phyloP scores from a whole-genome alignment of 2,888 invertebrate species.

The Hydrotaea diabolus region DNA sequence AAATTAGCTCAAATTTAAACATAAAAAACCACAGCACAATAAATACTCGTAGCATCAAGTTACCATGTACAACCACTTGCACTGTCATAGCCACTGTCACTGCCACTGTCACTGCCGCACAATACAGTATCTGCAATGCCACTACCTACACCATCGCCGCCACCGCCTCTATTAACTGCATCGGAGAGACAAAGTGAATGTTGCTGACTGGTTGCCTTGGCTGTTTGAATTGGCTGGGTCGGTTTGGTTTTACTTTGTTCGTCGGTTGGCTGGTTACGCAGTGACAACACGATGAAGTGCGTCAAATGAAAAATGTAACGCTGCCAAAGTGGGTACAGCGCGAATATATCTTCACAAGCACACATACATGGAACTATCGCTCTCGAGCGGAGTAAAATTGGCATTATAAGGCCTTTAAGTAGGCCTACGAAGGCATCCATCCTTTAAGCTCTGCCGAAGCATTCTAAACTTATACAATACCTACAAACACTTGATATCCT shows the following conservation, averaged over 20 bases:
- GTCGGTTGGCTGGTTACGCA: slow-evolving; percentile 15
- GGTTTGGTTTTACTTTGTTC: background rate
- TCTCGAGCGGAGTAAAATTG: too few species aligned
- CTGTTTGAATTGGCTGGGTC: background rate
- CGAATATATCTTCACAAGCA: background rate
- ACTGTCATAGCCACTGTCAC: slow-evolving; percentile 14
- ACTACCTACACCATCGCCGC: background rate
- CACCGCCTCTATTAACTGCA: slow-evolving; percentile 8
- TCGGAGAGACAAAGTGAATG: background rate
- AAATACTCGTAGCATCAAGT: slow-evolving; percentile 11
- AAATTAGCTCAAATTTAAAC: slow-evolving; percentile 17
- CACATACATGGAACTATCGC: background rate
- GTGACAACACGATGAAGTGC: slow-evolving; percentile 44
- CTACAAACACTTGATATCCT: too few species aligned
- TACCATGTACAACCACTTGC: background rate
- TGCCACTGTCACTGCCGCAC: background rate
- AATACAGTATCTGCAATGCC: too few species aligned
- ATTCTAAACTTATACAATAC: too few species aligned
- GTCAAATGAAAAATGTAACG: slow-evolving; percentile 35
- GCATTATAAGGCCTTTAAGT: too few species aligned
- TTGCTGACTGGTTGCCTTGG: background rate
- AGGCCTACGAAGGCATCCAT: too few species aligned
- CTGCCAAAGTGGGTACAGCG: slow-evolving; percentile 7
- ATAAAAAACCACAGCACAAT: slow-evolving; percentile 21
- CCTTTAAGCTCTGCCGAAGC: too few species aligned